Base-by-base conservation (phyloP, 2,113 vertebrate species). In the Boleophthalmus pectinirostris region DNA sequence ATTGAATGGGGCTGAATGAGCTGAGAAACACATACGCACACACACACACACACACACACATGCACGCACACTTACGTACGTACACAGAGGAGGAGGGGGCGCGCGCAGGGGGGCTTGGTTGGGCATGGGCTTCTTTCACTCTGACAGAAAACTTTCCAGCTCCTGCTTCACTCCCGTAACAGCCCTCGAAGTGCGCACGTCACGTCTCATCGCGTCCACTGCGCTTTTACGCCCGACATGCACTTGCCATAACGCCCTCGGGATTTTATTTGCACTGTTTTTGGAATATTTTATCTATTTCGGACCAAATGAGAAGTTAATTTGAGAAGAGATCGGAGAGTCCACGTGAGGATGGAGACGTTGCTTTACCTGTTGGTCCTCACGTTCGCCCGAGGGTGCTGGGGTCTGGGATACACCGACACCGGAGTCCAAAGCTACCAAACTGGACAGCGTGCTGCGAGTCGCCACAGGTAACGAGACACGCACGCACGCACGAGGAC, bases 391-490 rank as follows among this genome's bases (percentile, higher is more conserved):
- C 83, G 75, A 61, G 29, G 25, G 0, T 72, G 82, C 2, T 80
- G 65, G 69, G 86, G 77, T 78, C 87, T 90, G 0, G 92, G 90
- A 46, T 90, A 90, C 2, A 47, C 74, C 29, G 90, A 93, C 56
- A 75, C 76, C 71, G 76, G 72, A 0, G 0, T 88, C 1, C 90
- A 83, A 68, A 72, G 76, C 14, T 85, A 87, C 1, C 90, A 83
- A 66, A 72, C 78, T 11, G 86, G 87, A 25, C 90, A 89, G 74
- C 82, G 92, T 67, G 90, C 88, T 2, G 88, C 92, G 8, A 94
- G 93, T 82, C 89, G 93, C 84, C 93, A 94, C 90, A 93, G 93
- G 93, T 94, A 87, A 21, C 0, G 38, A 0, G 1, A 23, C 13
- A 70, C 24, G 51, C 53, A 21, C 20, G 46, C 35, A n/a, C n/a